Conservation (phyloP, 2,113 vertebrate genomes). For the Pterocles gutturalis region DNA sequence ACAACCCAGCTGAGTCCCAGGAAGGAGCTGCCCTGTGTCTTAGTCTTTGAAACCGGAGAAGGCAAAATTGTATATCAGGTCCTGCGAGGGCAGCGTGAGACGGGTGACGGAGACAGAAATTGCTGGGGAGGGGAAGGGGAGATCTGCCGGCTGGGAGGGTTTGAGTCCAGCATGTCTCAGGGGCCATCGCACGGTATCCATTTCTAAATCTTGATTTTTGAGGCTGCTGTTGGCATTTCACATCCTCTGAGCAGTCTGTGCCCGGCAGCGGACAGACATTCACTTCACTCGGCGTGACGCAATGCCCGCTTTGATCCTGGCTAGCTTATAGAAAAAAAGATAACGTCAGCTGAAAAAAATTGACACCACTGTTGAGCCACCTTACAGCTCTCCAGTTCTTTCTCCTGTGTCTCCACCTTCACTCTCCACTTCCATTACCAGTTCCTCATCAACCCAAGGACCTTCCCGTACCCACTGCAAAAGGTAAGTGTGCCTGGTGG, state of each 20-base stretch:
- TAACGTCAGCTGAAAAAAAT: slow-evolving; percentile 3
- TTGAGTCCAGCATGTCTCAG: neutral
- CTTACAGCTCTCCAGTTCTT: neutral
- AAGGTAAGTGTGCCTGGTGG: neutral
- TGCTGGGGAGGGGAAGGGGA: neutral
- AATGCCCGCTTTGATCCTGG: neutral
- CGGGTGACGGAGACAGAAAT: neutral
- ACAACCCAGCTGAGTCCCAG: neutral
- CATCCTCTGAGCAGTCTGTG: neutral
- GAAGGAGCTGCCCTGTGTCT: neutral
- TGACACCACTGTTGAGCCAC: neutral
- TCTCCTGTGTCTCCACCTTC: neutral
- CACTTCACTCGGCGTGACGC: neutral
- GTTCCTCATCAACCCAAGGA: neutral
- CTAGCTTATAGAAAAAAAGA: neutral
- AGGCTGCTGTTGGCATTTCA: neutral
- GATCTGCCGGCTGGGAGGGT: neutral
- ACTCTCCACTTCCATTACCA: neutral
- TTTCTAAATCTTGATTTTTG: neutral
- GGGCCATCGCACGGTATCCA: neutral
- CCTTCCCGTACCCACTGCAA: neutral
- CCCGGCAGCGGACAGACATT: neutral
- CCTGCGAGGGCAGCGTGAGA: neutral
- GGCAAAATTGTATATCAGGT: neutral
- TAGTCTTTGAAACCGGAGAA: slow-evolving; percentile 5